Evolutionary conservation across 2,113 vertebrate species (phyloP), one percentile per base, ranked within the genome.

Genomic region (Notothenia coriiceps): DNA sequence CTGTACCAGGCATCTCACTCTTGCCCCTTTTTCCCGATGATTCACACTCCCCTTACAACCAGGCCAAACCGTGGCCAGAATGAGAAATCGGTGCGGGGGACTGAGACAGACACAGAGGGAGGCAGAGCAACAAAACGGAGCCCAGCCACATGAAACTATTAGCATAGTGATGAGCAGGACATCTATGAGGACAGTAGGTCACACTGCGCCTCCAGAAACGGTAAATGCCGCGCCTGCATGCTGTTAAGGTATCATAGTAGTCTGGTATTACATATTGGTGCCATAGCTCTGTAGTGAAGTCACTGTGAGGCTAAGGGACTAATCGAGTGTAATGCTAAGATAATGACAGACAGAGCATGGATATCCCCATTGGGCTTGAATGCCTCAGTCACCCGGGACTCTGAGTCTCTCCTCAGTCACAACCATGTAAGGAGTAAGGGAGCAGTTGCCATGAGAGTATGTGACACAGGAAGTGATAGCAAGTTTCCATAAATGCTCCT

Each of bases 121-220:
- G 57, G 14, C 47, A 63, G 77, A 74, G 74, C 6, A 70, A 81
- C 57, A 83, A 74, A 84, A 84, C 49, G 2, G 35, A 80, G 54
- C 61, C 40, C 43, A 64, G 77, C 52, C 50, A 79, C 62, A 59
- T 51, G 83, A 86, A 77, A 84, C 82, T 64, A 86, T 90, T 88
- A 91, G 79, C 85, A 86, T 92, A 76, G 84, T 86, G 88, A 91
- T 86, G 82, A 89, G 77, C 22, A 51, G 82, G 71, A 82, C 85
- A 83, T 83, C 74, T 75, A 73, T 33, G 70, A 83, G 81, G 80
- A 91, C 90, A 89, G 73, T 82, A 75, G 89, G 88, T 88, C 91
- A 88, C 66, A 64, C 71, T 82, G 76, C 84, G 78, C 83, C 80
- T 74, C 70, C 44, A 69, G 80, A 60, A 50, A 61, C 18, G 80